Evolutionary conservation across 2,113 vertebrate species (phyloP).

Genomic region (Rhinopomastus cyanomelas): DNA sequence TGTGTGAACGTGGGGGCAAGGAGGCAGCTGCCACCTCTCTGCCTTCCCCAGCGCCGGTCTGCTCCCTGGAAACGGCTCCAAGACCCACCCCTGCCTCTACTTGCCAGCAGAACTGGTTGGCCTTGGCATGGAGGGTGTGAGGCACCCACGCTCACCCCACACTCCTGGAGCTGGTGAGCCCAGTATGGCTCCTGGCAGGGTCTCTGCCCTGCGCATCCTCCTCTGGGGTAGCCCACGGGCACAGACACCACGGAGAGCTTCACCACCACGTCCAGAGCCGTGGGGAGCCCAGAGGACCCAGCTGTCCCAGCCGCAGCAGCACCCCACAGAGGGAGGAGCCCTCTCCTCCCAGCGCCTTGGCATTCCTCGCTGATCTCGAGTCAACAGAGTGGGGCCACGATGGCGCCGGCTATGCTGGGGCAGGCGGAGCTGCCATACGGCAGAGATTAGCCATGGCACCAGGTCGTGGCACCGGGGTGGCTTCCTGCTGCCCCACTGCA

Average conservation of each 20-base stretch:
- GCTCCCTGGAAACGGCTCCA: constrained; percentile 4
- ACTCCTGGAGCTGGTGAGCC: background rate
- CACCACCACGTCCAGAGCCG: background rate
- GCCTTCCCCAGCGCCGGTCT: background rate
- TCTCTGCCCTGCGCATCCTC: background rate
- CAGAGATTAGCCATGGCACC: background rate
- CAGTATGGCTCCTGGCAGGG: fast-evolving
- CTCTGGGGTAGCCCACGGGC: background rate
- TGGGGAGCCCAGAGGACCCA: background rate
- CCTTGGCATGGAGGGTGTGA: background rate
- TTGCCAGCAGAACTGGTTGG: constrained; percentile 40
- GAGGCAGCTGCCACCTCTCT: background rate
- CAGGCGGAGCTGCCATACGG: background rate
- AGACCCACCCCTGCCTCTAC: background rate
- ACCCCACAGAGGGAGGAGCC: constrained; percentile 28
- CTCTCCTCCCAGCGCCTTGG: constrained; percentile 18
- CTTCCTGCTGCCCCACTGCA: background rate
- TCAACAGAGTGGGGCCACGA: constrained; percentile 47
- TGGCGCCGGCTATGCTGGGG: constrained; percentile 52
- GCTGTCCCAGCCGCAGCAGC: background rate
- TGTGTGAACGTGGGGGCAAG: background rate
- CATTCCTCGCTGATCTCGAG: constrained; percentile 30
- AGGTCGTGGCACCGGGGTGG: background rate
- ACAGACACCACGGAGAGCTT: fast-evolving
- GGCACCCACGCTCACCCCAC: fast-evolving